Percentiles rank a stretch among this genome's conserved stretches.
Conservation (phyloP, 2,888 invertebrate genomes). For the Pyralis farinalis region DNA sequence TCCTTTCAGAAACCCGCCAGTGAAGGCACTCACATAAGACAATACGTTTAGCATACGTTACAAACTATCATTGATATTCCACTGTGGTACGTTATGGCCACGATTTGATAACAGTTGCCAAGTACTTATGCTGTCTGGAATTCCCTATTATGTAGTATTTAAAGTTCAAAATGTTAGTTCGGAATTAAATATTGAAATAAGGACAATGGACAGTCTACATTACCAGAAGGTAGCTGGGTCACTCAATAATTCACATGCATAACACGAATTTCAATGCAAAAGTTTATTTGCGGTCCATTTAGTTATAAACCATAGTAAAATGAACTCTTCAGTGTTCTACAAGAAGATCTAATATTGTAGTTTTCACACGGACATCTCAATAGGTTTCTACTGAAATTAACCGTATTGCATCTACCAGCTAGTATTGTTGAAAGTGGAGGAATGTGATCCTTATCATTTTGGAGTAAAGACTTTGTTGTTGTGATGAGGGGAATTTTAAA, state of each 20-base stretch:
- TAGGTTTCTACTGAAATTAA: constrained; percentile 3
- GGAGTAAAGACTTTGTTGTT: constrained; percentile 17
- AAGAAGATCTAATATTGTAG: constrained; percentile 1
- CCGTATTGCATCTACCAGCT: constrained; percentile 9
- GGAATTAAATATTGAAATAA: constrained; percentile 7
- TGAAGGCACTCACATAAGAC: neutral
- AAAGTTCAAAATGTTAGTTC: neutral
- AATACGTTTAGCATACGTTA: neutral
- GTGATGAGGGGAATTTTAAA: constrained; percentile 17
- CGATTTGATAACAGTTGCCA: constrained; percentile 34
- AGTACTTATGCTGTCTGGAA: constrained; percentile 18
- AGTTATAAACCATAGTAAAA: constrained; percentile 1
- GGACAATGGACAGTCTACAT: constrained; percentile 5
- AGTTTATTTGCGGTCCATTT: constrained; percentile 20
- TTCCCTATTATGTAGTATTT: neutral
- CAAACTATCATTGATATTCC: constrained; percentile 37
- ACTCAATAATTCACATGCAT: constrained; percentile 46
- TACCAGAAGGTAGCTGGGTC: constrained; percentile 23
- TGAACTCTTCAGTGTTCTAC: neutral
- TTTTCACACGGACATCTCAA: constrained; percentile 1
- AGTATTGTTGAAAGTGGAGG: constrained; percentile 14
- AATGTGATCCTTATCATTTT: constrained; percentile 20
- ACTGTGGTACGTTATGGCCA: constrained; percentile 45
- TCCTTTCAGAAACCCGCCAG: neutral
- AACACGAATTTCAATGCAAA: constrained; percentile 34